A percentile compares a stretch with the other conserved stretches of the same genome.
Evolutionary conservation across 1,140 invertebrate genomes (phyloP).

Genomic region (Lordiphosa mommai): DNA sequence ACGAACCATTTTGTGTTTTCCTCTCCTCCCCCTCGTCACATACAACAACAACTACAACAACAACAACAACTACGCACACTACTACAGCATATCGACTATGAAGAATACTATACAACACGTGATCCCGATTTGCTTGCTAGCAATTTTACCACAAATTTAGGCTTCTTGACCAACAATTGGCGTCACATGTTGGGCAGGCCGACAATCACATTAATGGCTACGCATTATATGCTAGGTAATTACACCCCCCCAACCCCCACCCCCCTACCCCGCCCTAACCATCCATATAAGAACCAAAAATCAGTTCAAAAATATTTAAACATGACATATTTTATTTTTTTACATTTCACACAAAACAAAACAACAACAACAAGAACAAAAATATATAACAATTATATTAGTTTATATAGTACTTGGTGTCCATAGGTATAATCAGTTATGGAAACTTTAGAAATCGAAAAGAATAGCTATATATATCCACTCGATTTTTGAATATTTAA

Average conservation of each 20-base stretch:
- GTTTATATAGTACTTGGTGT: too few relatives aligned
- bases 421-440: too few relatives aligned
- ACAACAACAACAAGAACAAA: too few relatives aligned
- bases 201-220: conserved; percentile 90
- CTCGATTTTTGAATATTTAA: too few relatives aligned
- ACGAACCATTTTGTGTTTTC: conserved; percentile 7
- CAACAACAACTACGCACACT: conserved; percentile 25
- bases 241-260: conserved; percentile 5
- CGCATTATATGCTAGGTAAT: conserved; percentile 90
- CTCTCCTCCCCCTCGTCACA: conserved; percentile 10
- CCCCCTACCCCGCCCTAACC: too few relatives aligned
- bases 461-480: too few relatives aligned
- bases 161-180: conserved; percentile 96
- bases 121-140: conserved; percentile 93
- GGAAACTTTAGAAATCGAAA: too few relatives aligned
- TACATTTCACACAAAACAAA: too few relatives aligned
- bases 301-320: not conserved
- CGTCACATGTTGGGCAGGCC: conserved; percentile 93
- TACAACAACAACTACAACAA: conserved; percentile 24
- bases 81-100: conserved; percentile 93
- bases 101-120: conserved; percentile 95
- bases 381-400: too few relatives aligned
- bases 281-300: not conserved
- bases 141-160: conserved; percentile 92
- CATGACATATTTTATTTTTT: too few relatives aligned